Percentiles rank a stretch among this genome's conserved stretches.
These are phyloP conservation scores for Drosophila diplacantha DNA, from an alignment of 2,888 invertebrate genomes.

Conservation along the genomic window DNA sequence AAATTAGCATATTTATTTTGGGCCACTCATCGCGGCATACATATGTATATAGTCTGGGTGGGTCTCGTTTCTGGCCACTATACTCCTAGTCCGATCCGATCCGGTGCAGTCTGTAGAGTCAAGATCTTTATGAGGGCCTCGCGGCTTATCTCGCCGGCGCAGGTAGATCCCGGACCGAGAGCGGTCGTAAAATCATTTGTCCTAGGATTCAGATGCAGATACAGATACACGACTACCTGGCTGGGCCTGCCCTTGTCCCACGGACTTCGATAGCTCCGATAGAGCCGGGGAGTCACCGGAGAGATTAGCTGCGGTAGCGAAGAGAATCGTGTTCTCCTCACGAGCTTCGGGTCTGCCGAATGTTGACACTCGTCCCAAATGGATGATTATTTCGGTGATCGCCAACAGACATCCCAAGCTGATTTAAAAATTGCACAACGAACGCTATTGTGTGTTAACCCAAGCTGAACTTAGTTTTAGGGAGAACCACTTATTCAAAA, in stretches of 20 bases:
- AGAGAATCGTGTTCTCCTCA: not conserved
- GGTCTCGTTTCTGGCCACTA: conserved; percentile 2
- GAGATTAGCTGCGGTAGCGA: conserved; percentile 11
- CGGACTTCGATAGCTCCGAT: not conserved
- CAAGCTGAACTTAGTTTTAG: not conserved
- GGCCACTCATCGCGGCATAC: not conserved
- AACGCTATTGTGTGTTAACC: not conserved
- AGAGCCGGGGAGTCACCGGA: conserved; percentile 4
- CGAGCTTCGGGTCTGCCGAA: not conserved
- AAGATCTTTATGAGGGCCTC: conserved; percentile 60
- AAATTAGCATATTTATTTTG: conserved; percentile 33
- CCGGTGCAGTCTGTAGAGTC: conserved; percentile 49
- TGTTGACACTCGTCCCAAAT: not conserved
- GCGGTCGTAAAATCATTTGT: conserved; percentile 57
- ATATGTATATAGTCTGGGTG: conserved; percentile 1
- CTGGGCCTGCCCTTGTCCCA: not conserved
- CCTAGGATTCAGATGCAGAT: conserved; percentile 5
- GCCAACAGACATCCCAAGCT: not conserved
- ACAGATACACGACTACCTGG: conserved; percentile 12
- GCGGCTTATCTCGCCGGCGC: conserved; percentile 16
- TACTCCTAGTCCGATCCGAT: not conserved
- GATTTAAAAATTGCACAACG: not conserved
- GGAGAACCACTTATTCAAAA: too few species aligned
- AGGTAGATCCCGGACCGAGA: conserved; percentile 20
- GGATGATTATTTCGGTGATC: conserved; percentile 1